These are phyloP conservation scores for Helobdella robusta DNA, from an alignment of 2,888 invertebrate genomes.

Conservation along the genomic window DNA sequence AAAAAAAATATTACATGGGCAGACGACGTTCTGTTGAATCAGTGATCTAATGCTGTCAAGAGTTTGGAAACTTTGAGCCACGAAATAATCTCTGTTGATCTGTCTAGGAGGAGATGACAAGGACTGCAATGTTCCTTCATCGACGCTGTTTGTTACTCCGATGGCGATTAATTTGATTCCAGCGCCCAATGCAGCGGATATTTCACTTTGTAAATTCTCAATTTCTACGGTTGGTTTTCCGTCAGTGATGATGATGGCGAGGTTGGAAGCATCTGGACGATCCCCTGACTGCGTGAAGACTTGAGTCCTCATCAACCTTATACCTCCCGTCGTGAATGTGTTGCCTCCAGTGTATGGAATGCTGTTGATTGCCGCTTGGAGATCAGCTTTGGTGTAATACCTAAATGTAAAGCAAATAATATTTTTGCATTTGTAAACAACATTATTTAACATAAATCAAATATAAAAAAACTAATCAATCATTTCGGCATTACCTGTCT, in stretches of 20 bases:
- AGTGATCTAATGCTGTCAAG: too few relatives aligned
- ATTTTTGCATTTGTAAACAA: too few relatives aligned
- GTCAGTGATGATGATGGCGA: conserved; percentile 24
- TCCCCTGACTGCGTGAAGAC: conserved; percentile 19
- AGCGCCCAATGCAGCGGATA: neutral
- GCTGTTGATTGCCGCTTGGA: neutral
- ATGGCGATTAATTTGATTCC: conserved; percentile 7
- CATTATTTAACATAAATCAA: too few relatives aligned
- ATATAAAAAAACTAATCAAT: too few relatives aligned
- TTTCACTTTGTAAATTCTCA: neutral
- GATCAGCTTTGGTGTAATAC: too few relatives aligned
- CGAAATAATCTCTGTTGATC: neutral
- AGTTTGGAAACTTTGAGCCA: too few relatives aligned
- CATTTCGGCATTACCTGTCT: neutral
- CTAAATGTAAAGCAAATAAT: too few relatives aligned
- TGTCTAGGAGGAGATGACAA: conserved; percentile 18
- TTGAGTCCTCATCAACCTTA: neutral
- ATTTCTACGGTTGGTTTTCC: conserved; percentile 3
- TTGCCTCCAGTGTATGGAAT: neutral
- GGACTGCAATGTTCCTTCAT: conserved; percentile 11
- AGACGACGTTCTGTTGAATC: too few relatives aligned
- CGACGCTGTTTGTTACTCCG: conserved; percentile 19
- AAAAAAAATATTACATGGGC: too few relatives aligned
- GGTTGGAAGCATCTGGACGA: neutral
- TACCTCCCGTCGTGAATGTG: neutral